These are phyloP conservation scores for Amphiura filiformis DNA, from an alignment of 35 echinoderm and acorn worm species.

Conservation along the genomic window DNA sequence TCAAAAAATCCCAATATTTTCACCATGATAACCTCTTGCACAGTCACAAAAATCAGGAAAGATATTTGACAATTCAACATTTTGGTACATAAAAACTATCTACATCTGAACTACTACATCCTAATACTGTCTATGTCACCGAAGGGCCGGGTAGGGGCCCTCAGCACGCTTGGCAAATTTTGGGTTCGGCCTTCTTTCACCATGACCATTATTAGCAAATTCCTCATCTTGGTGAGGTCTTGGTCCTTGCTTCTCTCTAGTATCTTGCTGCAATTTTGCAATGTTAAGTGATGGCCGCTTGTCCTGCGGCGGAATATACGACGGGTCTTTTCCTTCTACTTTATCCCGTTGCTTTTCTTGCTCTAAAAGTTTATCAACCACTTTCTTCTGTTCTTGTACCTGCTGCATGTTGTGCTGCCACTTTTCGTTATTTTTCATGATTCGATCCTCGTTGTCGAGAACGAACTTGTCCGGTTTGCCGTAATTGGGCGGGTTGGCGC, in stretches of 20 bases:
- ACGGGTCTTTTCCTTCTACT: background rate
- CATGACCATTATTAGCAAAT: background rate
- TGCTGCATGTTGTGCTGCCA: constrained; percentile 43
- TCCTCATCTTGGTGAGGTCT: background rate
- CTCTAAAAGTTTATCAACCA: background rate
- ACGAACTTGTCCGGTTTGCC: constrained; percentile 72
- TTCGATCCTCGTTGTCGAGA: constrained; percentile 63
- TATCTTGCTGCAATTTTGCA: background rate
- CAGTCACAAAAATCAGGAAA: too few relatives aligned
- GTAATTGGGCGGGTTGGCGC: constrained; percentile 83
- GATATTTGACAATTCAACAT: too few relatives aligned
- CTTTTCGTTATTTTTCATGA: constrained; percentile 25
- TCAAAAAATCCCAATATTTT: too few relatives aligned
- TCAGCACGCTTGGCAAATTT: constrained; percentile 17
- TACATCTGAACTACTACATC: too few relatives aligned
- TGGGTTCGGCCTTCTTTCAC: background rate
- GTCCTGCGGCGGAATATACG: background rate
- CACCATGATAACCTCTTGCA: too few relatives aligned
- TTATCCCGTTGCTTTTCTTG: background rate
- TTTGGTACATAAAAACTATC: too few relatives aligned
- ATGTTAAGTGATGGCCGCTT: background rate
- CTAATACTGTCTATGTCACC: background rate
- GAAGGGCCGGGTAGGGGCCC: background rate
- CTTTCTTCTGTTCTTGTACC: constrained; percentile 25
- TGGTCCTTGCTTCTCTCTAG: background rate